These are phyloP conservation scores for Apotomis turbidana DNA, from an alignment of 2,888 invertebrate species.

Conservation along the genomic window DNA sequence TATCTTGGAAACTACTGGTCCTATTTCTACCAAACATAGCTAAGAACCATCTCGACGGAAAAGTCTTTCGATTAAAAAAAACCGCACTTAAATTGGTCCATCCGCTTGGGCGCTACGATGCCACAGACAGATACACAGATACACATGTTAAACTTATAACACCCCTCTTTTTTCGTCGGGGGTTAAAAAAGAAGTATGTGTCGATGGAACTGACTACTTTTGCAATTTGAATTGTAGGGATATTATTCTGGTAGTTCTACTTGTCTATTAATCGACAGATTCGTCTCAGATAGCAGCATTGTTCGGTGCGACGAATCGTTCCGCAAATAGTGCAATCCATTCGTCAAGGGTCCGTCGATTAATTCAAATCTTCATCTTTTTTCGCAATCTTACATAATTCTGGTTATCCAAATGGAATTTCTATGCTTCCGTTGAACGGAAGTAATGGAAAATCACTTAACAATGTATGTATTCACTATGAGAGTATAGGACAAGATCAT, in stretches of 20 bases:
- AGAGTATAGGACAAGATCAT: too few relatives aligned
- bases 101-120: too few relatives aligned
- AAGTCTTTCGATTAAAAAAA: too few relatives aligned
- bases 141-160: too few relatives aligned
- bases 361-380: constrained; percentile 7
- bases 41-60: too few relatives aligned
- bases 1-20: too few relatives aligned
- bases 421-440: neutral
- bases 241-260: neutral
- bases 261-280: neutral
- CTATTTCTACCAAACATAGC: too few relatives aligned
- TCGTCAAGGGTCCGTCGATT: constrained; percentile 12
- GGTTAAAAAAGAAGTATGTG: too few relatives aligned
- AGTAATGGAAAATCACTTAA: neutral
- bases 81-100: too few relatives aligned
- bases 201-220: neutral
- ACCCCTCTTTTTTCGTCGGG: too few relatives aligned
- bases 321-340: constrained; percentile 29
- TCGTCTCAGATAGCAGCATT: constrained; percentile 1
- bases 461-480: neutral
- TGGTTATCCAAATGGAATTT: constrained; percentile 2
- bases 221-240: neutral
- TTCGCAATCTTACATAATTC: constrained; percentile 21
- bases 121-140: too few relatives aligned
- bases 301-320: constrained; percentile 25